These are phyloP conservation scores for Squalus acanthias DNA, from an alignment of 2,797 vertebrate genomes.

Conservation along the genomic window DNA sequence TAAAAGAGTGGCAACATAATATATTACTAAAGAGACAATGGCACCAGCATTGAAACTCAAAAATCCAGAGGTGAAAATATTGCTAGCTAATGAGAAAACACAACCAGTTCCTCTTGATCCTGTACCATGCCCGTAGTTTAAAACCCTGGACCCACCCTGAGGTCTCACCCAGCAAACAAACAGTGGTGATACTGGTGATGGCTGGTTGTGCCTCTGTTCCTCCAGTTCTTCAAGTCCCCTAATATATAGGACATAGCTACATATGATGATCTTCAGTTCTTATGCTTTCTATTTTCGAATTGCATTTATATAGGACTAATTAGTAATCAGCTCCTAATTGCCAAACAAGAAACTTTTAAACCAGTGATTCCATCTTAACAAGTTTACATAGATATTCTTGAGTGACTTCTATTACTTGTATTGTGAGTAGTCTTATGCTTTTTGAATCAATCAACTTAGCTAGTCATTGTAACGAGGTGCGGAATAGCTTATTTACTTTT, in stretches of 20 bases:
- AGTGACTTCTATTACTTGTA: background rate
- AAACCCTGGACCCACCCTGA: background rate
- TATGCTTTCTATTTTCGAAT: background rate
- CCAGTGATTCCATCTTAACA: background rate
- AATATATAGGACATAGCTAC: background rate
- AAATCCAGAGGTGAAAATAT: background rate
- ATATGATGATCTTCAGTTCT: too few species aligned
- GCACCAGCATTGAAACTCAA: background rate
- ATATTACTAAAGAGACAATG: background rate
- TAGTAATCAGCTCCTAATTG: background rate
- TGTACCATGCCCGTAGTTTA: background rate
- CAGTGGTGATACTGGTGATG: background rate
- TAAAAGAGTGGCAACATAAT: background rate
- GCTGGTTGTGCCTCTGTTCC: background rate
- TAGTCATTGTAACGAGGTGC: background rate
- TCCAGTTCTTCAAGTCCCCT: background rate
- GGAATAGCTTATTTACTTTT: background rate
- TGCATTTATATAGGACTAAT: background rate
- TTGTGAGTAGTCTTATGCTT: background rate
- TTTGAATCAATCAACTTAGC: background rate
- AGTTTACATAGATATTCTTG: background rate
- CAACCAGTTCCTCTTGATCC: background rate
- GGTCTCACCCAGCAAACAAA: background rate
- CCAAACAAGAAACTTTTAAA: background rate
- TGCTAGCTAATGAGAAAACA: background rate